Percentiles rank a stretch among this genome's conserved stretches.
phyloP scores from a whole-genome alignment of 2,113 vertebrate genomes.

The Eurypyga helias region DNA sequence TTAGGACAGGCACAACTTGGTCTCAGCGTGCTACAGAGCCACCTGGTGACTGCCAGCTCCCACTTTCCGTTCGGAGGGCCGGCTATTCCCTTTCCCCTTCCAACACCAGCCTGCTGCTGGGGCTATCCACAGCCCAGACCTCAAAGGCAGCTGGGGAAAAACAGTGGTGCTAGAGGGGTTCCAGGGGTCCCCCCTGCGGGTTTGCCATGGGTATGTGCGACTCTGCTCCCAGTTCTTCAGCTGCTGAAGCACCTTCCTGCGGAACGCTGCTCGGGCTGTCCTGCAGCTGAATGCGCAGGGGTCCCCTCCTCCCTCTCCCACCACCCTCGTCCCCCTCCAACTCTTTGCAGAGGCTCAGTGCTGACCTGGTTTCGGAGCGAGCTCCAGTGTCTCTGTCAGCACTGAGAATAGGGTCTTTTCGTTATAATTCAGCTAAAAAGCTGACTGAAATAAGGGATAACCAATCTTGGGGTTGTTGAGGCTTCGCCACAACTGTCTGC shows the following conservation, averaged over 20 bases:
- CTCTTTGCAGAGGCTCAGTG: not conserved
- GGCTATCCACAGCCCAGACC: not conserved
- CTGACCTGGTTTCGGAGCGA: not conserved
- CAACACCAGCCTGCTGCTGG: not conserved
- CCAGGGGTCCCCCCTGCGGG: not conserved
- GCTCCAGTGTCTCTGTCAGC: not conserved
- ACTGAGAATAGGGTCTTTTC: not conserved
- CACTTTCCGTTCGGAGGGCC: not conserved
- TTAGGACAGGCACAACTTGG: not conserved
- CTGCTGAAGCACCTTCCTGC: not conserved
- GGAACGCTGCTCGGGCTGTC: not conserved
- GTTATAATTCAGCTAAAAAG: not conserved
- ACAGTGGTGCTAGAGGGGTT: too few species aligned
- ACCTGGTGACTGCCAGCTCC: not conserved
- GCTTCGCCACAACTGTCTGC: not conserved
- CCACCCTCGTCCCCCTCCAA: not conserved
- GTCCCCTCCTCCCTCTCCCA: not conserved
- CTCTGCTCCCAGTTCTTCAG: not conserved
- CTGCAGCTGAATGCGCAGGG: rapidly evolving
- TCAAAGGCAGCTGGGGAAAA: not conserved
- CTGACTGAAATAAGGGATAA: not conserved
- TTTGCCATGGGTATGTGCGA: not conserved
- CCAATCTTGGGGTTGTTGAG: not conserved
- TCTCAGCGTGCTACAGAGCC: not conserved
- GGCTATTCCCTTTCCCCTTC: too few species aligned